Conservation (phyloP, 2,113 vertebrate species). For the Gallinago undulata region DNA sequence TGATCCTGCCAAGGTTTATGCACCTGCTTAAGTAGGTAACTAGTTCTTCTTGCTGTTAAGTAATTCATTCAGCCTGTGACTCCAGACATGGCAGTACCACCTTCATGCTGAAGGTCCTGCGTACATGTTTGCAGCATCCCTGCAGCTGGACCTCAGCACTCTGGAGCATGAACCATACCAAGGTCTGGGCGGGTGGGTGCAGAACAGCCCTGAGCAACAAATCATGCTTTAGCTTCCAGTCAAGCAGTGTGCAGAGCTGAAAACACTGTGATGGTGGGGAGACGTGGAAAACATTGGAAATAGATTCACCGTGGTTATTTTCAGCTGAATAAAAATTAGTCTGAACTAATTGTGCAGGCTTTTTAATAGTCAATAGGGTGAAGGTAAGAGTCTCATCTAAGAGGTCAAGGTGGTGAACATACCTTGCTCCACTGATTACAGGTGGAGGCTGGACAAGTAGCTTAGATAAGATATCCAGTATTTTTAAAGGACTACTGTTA, state of each 20-base stretch:
- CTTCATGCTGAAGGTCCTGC: background rate
- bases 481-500: background rate
- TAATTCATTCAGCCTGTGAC: background rate
- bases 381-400: background rate
- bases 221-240: background rate
- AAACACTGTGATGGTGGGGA: background rate
- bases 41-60: background rate
- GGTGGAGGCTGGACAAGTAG: background rate
- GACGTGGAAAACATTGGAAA: background rate
- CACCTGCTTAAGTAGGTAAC: background rate
- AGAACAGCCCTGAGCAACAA: background rate
- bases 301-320: background rate
- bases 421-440: background rate
- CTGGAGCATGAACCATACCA: background rate
- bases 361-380: background rate
- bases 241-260: background rate
- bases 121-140: background rate
- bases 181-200: background rate
- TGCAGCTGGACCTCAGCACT: background rate
- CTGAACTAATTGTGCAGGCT: background rate
- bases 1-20: conserved; percentile 13
- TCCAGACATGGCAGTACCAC: background rate
- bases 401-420: background rate
- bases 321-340: background rate
- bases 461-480: background rate